phyloP scores from a whole-genome alignment of 2,113 vertebrate species.

The Nasalis larvatus region DNA sequence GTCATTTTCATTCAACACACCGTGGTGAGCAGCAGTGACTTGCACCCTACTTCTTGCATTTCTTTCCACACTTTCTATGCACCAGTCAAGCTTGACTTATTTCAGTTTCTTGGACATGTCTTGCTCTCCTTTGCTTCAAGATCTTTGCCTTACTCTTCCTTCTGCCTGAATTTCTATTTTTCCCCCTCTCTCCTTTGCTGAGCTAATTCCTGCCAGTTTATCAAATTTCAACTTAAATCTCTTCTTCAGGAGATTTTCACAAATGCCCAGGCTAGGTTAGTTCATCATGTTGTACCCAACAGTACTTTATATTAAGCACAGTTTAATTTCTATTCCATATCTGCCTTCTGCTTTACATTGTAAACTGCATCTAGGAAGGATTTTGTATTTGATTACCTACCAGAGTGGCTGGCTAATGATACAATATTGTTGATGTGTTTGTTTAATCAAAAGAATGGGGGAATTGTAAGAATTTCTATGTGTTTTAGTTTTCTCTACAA shows the following conservation, averaged over 20 bases:
- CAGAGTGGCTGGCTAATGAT: not conserved
- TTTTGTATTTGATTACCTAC: not conserved
- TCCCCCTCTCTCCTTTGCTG: not conserved
- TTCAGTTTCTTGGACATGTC: not conserved
- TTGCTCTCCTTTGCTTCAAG: not conserved
- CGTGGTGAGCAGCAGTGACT: no score
- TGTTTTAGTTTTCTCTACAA: not conserved
- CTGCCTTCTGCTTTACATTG: not conserved
- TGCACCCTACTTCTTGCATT: not conserved
- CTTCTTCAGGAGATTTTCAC: not conserved
- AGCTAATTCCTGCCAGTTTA: not conserved
- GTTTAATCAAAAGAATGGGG: not conserved
- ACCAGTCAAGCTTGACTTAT: not conserved
- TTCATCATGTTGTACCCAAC: not conserved
- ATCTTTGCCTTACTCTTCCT: not conserved
- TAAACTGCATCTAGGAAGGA: not conserved
- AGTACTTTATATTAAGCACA: not conserved
- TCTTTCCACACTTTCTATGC: not conserved
- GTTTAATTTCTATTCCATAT: not conserved
- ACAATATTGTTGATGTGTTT: not conserved
- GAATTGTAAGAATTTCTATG: not conserved
- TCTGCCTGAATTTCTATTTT: not conserved
- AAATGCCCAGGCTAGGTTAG: not conserved
- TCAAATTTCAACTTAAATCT: not conserved
- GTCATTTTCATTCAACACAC: not conserved